phyloP scores from a whole-genome alignment of 2,888 invertebrate species.

The Norana najaformis region DNA sequence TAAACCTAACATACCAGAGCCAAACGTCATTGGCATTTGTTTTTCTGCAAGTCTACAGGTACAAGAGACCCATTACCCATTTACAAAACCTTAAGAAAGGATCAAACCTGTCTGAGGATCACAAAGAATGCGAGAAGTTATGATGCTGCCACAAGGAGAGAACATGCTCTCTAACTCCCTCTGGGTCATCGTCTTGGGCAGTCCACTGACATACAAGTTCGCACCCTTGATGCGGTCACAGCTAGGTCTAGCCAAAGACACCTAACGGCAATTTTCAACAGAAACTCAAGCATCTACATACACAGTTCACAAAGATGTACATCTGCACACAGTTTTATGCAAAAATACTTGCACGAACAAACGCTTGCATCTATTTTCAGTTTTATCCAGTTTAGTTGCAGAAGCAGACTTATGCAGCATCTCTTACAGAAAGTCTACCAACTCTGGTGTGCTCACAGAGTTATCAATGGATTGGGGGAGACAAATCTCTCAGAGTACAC shows the following conservation, averaged over 20 bases:
- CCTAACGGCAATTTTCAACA: constrained; percentile 47
- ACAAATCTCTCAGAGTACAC: no score
- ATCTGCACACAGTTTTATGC: no score
- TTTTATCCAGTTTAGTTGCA: no score
- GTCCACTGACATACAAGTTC: constrained; percentile 64
- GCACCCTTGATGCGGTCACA: constrained; percentile 64
- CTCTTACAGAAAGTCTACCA: no score
- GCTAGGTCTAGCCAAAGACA: constrained; percentile 64
- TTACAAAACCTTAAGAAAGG: neutral
- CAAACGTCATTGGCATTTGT: no score
- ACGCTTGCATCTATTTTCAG: no score
- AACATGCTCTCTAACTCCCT: constrained; percentile 63
- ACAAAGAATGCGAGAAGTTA: constrained; percentile 63
- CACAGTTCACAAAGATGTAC: no score
- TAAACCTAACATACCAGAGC: no score
- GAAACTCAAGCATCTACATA: neutral
- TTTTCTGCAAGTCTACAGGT: neutral
- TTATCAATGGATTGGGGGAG: no score
- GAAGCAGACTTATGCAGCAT: no score
- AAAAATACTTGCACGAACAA: no score
- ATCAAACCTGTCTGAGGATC: constrained; percentile 61
- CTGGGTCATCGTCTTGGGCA: constrained; percentile 63
- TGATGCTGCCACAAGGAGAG: constrained; percentile 62
- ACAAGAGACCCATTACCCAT: neutral
- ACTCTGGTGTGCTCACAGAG: no score